Base-by-base conservation (phyloP, 2,797 vertebrate species). In the Tolypeutes matacus region DNA sequence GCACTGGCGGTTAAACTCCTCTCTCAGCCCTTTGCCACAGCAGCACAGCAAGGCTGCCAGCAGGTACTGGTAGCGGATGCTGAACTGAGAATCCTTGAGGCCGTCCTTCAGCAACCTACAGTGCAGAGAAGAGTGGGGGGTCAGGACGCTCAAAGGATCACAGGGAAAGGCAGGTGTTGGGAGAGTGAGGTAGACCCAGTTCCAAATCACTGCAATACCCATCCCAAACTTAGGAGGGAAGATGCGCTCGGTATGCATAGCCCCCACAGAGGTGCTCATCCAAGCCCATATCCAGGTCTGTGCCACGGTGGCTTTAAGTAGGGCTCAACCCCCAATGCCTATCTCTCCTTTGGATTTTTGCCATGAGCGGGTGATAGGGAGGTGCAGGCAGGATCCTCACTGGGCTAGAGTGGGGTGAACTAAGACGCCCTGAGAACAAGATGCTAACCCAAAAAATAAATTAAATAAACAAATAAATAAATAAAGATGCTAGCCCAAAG, bases 71-170 rank as follows among this genome's bases (percentile, higher is more conserved):
- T 99, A 99, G 7, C 99, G 99, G 94, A 99, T 99, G 31, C 99
- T 99, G 98, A 99, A 99, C 98, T 99, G 99, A 0, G 99, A 99
- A 97, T 99, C 99, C 98, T 99, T 99, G 29, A 99, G 98, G 75
- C 99, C 98, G 0, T 99, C 99, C 98, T 99, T 99, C 97, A 99
- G 98, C 97, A 99, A 96, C 99, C 99, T 99, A 97, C 18, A 15
- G 72, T 72, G 84, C 75, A 64, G 46, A 70, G 34, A 53, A 46
- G 64, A 27, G 9, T 0, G 4, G 17, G 72, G 3, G 29, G 39
- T 88, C 70, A 29, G 31, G 62, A 60, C 5, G 10, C 36, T 53
- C 7, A 5, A 3, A 17, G 42, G 31, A 29, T 58, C 51, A 23
- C 18, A 51, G 21, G 49, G 86, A 81, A 70, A 1, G 9, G 46